These are phyloP conservation scores for Lutraria lutraria DNA, from an alignment of 2,888 invertebrate genomes.

Conservation along the genomic window DNA sequence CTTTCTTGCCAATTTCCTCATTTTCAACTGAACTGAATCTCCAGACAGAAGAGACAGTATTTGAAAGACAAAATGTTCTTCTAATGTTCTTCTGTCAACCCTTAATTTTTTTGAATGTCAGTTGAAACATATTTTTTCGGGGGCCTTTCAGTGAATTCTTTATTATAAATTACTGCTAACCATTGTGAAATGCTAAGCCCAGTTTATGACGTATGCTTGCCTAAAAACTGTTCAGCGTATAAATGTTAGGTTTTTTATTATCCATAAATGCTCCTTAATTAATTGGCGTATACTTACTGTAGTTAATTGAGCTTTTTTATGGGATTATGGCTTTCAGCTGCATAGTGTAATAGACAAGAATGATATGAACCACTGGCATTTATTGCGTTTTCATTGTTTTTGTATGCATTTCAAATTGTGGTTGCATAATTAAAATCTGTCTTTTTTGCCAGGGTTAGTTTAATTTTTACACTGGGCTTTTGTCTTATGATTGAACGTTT, in stretches of 20 bases:
- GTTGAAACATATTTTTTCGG: too few species aligned
- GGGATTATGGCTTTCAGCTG: neutral
- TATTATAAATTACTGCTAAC: slow-evolving; percentile 1
- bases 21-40: too few species aligned
- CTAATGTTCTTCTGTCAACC: too few species aligned
- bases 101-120: too few species aligned
- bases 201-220: neutral
- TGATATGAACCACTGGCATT: neutral
- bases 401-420: neutral
- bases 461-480: neutral
- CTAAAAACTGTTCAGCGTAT: neutral
- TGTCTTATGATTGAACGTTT: neutral
- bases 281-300: neutral
- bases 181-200: neutral
- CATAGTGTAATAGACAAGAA: neutral
- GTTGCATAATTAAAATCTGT: neutral
- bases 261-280: slow-evolving; percentile 14
- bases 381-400: neutral
- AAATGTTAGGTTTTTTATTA: neutral
- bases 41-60: too few species aligned
- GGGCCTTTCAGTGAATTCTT: neutral
- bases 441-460: neutral
- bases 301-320: slow-evolving; percentile 4
- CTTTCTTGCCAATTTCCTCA: too few species aligned
- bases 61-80: too few species aligned